Base-by-base conservation (phyloP, 2,113 vertebrate genomes). In the Brachionichthys hirsutus region DNA sequence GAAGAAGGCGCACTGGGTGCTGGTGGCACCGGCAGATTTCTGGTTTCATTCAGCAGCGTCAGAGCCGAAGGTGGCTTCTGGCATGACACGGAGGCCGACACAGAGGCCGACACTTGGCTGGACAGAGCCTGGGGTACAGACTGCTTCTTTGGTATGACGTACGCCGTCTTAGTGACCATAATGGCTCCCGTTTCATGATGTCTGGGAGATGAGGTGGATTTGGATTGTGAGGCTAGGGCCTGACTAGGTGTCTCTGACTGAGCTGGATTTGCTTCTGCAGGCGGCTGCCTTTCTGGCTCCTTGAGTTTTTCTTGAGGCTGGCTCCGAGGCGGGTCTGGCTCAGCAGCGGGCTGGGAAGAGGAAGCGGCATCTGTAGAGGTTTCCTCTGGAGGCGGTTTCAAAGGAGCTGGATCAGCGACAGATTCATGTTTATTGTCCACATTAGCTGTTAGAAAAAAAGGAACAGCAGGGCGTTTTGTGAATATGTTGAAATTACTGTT, bases 1-100 rank as follows among this genome's bases (percentile, higher is more conserved):
- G 89, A 69, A 2, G 89, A 83, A 0, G 90, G 91, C 60, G 46
- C 85, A 40, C 14, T 87, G 13, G 90, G 85, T 20, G 90, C 85
- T 15, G 91, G 76, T 4, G 69, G 82, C n/a, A 86, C 79, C 0
- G 55, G 83, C 11, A 89, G 63, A 3, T 87, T 19, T 41, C 88
- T 69, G 10, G 79, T 38, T 35, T 88, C 85, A 1, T 62, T 67
- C 46, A 90, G 54, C 1, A 56, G 30, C 0, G 62, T 16, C 0
- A 89, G 85, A n/a, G 86, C 90, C 15, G 81, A 11, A 0, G 89
- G 81, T 2, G 75, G 36, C 44, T 84, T 47, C 35, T 77, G 80
- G 38, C 86, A 24, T 0, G 89, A 48, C 0, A 60, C 4, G 3
- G 78, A 62, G 13, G 69, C 17, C 3, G 89, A 48, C 0, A 60